phyloP scores from a whole-genome alignment of 2,797 vertebrate species.

The Dendrocincla fuliginosa region DNA sequence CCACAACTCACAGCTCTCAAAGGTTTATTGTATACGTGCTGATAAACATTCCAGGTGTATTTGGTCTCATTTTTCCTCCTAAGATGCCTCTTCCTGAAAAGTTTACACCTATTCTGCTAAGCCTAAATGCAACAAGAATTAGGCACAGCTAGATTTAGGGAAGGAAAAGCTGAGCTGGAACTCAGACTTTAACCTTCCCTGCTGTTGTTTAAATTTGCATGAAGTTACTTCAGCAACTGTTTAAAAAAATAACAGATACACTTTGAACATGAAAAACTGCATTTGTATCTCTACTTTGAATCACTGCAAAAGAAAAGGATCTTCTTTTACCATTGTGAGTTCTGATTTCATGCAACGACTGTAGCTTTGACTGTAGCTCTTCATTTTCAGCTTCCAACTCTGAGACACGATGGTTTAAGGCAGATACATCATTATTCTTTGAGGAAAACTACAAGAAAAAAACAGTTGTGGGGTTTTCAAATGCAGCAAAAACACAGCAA shows the following conservation, averaged over 20 bases:
- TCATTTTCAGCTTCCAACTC: slow-evolving; percentile 84
- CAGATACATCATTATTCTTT: slow-evolving; percentile 71
- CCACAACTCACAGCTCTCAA: background rate
- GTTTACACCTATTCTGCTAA: background rate
- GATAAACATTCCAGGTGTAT: background rate
- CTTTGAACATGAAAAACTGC: background rate
- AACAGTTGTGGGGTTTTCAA: background rate
- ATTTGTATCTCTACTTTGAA: background rate
- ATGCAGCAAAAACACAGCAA: background rate
- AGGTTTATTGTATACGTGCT: background rate
- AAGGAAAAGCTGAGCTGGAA: background rate
- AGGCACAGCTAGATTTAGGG: background rate
- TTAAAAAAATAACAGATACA: background rate
- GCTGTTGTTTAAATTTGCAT: background rate
- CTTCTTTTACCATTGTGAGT: slow-evolving; percentile 81
- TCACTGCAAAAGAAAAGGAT: background rate
- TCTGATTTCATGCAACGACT: slow-evolving; percentile 81
- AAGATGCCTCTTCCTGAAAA: background rate
- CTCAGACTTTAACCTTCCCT: background rate
- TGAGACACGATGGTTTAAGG: slow-evolving; percentile 75
- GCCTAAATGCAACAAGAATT: background rate
- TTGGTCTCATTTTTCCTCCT: background rate
- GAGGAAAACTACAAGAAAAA: slow-evolving; percentile 75
- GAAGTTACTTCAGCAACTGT: background rate
- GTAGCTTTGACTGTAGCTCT: slow-evolving; percentile 81